Base-by-base conservation (phyloP, 2,113 vertebrate genomes). In the Ellobius talpinus region DNA sequence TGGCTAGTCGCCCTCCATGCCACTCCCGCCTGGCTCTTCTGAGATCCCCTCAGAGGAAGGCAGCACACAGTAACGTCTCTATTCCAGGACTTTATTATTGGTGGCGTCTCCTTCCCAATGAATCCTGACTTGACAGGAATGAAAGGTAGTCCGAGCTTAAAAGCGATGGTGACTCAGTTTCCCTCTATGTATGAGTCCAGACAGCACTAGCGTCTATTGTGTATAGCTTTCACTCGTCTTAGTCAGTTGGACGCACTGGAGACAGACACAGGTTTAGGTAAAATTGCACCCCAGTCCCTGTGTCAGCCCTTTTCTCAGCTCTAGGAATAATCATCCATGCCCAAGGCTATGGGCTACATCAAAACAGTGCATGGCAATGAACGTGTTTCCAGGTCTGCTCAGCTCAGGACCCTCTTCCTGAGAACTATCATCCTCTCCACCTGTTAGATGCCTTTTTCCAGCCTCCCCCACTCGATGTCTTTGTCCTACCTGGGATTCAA, bases 91-190 rank as follows among this genome's bases (percentile, higher is more conserved):
- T 93, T 96, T 13, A 63, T 42, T 23, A 24, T 26, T 4, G 31
- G n/a, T 39, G 58, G 31, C 21, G 47, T 76, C 63, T 97, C 29
- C 36, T 78, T 90, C 66, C 66, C 10, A 7, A 87, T 26, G 26
- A 78, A 61, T 50, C 78, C 58, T 93, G 61, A 36, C 84, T 66
- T 94, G 85, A 91, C 63, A 77, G 55, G n/a, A 93, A 94, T 81
- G 26, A 82, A 78, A 91, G 70, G 58, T 61, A 79, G 14, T 42
- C 61, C 3, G 61, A 63, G 9, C 29, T 89, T 73, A 78, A 94
- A 89, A 87, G 68, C 42, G 31, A 50, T 0, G 29, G 9, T 39
- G 16, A 82, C 74, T 90, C 29, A 36, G 6, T 61, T 24, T 78
- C 47, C 33, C 45, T 4, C 1, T 31, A 5, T 91, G n/a, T 42